Conservation (phyloP, 1,140 invertebrate genomes). For the Achroia grisella region DNA sequence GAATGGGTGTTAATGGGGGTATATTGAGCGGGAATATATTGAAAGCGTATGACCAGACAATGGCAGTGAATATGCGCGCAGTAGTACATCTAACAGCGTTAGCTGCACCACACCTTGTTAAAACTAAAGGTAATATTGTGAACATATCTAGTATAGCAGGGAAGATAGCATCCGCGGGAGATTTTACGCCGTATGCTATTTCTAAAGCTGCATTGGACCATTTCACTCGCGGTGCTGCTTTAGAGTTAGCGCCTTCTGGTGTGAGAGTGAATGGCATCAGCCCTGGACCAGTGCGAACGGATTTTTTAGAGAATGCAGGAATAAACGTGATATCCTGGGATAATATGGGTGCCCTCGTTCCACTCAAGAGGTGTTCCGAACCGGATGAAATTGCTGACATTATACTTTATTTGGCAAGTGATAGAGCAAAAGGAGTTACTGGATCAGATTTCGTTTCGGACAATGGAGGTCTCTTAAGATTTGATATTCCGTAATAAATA, state of each 20-base stretch:
- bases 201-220: slow-evolving; percentile 85
- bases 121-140: slow-evolving; percentile 81
- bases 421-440: slow-evolving; percentile 24
- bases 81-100: slow-evolving; percentile 81
- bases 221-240: slow-evolving; percentile 77
- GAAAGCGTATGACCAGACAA: slow-evolving; percentile 78
- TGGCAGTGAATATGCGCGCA: slow-evolving; percentile 80
- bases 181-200: slow-evolving; percentile 75
- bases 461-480: slow-evolving; percentile 7
- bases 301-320: slow-evolving; percentile 70
- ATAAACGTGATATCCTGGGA: neutral
- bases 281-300: slow-evolving; percentile 78
- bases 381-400: slow-evolving; percentile 20
- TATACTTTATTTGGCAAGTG: slow-evolving; percentile 20
- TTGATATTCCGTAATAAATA: too few species aligned
- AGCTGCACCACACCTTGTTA: slow-evolving; percentile 79
- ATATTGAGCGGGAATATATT: slow-evolving; percentile 78
- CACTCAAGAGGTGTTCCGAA: slow-evolving; percentile 7
- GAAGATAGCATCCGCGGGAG: neutral
- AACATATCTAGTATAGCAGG: slow-evolving; percentile 55
- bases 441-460: slow-evolving; percentile 16
- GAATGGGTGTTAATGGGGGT: slow-evolving; percentile 77
- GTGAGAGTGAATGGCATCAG: slow-evolving; percentile 82
- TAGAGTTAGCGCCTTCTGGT: slow-evolving; percentile 77
- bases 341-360: neutral